Evolutionary conservation across 2,797 vertebrate species (phyloP).

Genomic region (Vultur gryphus): DNA sequence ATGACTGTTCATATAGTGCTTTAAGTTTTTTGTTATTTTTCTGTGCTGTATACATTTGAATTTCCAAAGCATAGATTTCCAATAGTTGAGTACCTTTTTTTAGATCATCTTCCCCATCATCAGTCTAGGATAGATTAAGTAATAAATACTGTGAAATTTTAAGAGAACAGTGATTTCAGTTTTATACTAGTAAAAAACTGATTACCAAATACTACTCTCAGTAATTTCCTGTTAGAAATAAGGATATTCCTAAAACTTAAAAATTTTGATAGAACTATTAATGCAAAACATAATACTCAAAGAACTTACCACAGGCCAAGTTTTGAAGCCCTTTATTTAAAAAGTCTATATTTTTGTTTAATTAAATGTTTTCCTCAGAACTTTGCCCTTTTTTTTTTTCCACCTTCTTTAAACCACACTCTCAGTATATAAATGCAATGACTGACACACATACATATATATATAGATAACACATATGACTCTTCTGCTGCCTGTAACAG

Average conservation of each 20-base stretch:
- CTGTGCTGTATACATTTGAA: constrained; percentile 99
- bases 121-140: constrained; percentile 82
- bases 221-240: background rate
- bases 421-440: background rate
- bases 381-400: background rate
- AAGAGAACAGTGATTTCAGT: constrained; percentile 23
- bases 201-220: background rate
- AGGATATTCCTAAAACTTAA: background rate
- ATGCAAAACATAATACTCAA: background rate
- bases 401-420: background rate
- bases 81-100: constrained; percentile 98
- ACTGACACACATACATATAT: background rate
- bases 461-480: background rate
- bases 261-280: background rate
- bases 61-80: constrained; percentile 99
- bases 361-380: background rate
- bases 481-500: background rate
- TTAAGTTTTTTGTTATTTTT: constrained; percentile 99
- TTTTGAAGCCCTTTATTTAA: background rate
- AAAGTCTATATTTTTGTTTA: background rate
- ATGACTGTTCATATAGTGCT: constrained; percentile 97
- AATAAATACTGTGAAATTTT: constrained; percentile 56
- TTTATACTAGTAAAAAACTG: background rate
- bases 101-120: constrained; percentile 97
- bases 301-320: background rate